Percentiles rank a stretch among this genome's conserved stretches.
Conservation (phyloP, 1,140 invertebrate species). For the Ceratosolen solmsi region DNA sequence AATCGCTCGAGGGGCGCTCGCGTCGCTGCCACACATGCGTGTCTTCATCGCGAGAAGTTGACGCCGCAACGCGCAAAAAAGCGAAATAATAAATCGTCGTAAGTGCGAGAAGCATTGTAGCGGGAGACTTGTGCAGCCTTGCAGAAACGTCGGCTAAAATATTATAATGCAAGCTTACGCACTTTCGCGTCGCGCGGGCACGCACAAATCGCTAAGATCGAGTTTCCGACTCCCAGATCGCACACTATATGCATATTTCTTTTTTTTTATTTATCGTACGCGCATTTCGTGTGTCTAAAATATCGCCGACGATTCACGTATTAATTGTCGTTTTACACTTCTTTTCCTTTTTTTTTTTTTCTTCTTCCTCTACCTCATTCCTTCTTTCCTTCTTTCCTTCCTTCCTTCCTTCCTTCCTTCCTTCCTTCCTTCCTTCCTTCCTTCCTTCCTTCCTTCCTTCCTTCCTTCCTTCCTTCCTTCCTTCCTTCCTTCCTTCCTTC, state of each 20-base stretch:
- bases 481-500: too few species aligned
- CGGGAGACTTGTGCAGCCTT: conserved; percentile 36
- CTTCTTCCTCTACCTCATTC: too few species aligned
- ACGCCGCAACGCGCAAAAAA: neutral
- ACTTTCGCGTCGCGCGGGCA: conserved; percentile 37
- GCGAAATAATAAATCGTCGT: conserved; percentile 16
- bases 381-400: too few species aligned
- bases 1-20: conserved; percentile 4
- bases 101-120: conserved; percentile 12
- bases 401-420: too few species aligned
- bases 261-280: neutral
- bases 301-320: conserved; percentile 63
- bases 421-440: too few species aligned
- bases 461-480: too few species aligned
- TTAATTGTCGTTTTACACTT: conserved; percentile 30
- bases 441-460: too few species aligned
- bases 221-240: conserved; percentile 29
- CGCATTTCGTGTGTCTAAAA: conserved; percentile 57
- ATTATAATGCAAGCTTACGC: conserved; percentile 48
- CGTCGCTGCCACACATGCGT: neutral
- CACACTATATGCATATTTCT: conserved; percentile 36
- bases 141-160: conserved; percentile 51
- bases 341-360: too few species aligned
- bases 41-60: conserved; percentile 9
- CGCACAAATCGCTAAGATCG: conserved; percentile 39